A percentile compares a stretch with the other conserved stretches of the same genome.
These are phyloP conservation scores for Oreocharis arfaki DNA, from an alignment of 2,113 vertebrate species.

Conservation along the genomic window DNA sequence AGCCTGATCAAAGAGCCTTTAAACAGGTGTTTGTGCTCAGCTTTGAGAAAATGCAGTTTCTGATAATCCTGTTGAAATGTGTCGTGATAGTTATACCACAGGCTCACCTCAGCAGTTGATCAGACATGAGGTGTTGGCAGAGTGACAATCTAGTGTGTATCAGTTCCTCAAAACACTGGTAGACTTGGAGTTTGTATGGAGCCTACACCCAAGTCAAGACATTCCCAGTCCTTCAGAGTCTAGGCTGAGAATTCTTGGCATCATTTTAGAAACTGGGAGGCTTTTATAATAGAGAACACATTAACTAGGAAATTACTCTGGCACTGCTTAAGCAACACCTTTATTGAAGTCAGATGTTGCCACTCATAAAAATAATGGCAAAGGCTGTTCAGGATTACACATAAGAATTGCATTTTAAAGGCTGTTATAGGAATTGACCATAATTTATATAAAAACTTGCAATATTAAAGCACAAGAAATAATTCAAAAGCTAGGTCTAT, in stretches of 20 bases:
- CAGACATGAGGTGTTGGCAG: not conserved
- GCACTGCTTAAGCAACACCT: not conserved
- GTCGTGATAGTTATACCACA: not conserved
- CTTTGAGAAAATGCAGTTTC: not conserved
- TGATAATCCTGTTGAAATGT: not conserved
- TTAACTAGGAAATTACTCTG: not conserved
- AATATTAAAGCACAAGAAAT: not conserved
- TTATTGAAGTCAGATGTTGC: not conserved
- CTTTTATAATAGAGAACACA: not conserved
- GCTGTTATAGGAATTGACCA: not conserved
- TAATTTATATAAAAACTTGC: not conserved
- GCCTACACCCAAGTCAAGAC: not conserved
- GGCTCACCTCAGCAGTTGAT: not conserved
- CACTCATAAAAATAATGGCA: not conserved
- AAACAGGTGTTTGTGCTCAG: not conserved
- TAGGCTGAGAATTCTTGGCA: not conserved
- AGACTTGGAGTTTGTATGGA: not conserved
- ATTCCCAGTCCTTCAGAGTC: not conserved
- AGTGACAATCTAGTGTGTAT: not conserved
- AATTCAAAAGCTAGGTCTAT: not conserved
- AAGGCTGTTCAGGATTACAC: not conserved
- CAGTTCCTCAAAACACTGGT: not conserved
- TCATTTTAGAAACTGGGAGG: not conserved
- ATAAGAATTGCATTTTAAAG: not conserved
- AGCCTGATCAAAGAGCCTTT: not conserved